phyloP scores from a whole-genome alignment of 2,888 invertebrate species.

The Rutpela maculata region DNA sequence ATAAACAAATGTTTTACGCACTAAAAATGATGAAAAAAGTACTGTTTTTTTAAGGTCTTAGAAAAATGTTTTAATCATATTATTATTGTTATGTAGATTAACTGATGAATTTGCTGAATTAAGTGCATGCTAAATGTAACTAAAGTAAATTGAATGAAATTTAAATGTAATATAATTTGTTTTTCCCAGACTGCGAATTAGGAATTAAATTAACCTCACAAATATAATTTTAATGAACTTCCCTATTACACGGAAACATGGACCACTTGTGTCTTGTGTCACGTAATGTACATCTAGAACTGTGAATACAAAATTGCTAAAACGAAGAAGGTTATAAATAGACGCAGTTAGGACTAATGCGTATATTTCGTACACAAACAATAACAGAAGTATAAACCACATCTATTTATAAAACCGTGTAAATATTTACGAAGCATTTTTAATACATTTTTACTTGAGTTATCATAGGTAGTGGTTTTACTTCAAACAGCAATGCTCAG shows the following conservation, averaged over 20 bases:
- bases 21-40: no score
- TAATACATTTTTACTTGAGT: neutral
- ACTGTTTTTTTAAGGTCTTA: no score
- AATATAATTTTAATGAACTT: neutral
- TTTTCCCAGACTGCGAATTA: no score
- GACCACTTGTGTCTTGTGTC: neutral
- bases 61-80: no score
- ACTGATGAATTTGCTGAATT: no score
- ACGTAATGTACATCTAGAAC: neutral
- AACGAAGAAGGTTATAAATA: neutral
- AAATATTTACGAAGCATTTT: constrained; percentile 14
- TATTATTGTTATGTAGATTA: no score
- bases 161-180: no score
- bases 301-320: neutral
- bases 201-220: neutral
- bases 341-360: constrained; percentile 15
- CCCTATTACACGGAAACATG: neutral
- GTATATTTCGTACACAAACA: constrained; percentile 27
- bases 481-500: neutral
- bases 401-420: constrained; percentile 25
- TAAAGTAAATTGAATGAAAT: no score
- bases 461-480: constrained; percentile 30
- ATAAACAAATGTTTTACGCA: no score
- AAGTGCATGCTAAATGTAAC: no score
- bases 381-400: constrained; percentile 13